phyloP scores from a whole-genome alignment of 2,113 vertebrate genomes.

The Coptodon rendalli region DNA sequence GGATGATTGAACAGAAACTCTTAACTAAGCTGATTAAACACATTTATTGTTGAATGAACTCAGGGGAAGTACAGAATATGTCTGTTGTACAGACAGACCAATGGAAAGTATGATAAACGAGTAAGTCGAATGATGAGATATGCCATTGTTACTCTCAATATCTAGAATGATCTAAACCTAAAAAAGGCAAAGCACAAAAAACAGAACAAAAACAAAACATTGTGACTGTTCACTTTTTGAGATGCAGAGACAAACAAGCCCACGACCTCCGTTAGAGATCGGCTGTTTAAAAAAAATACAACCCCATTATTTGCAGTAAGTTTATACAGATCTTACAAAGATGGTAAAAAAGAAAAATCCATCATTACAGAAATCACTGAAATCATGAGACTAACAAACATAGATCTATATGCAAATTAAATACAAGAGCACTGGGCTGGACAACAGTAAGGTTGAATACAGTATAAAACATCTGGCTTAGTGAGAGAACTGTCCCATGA shows the following conservation, averaged over 20 bases:
- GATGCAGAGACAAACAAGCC: slow-evolving; percentile 7
- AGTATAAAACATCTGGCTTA: not conserved
- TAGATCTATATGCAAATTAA: not conserved
- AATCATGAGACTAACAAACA: not conserved
- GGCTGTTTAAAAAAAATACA: not conserved
- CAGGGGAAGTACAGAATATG: slow-evolving; percentile 13
- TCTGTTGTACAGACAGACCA: slow-evolving; percentile 42
- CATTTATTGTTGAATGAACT: slow-evolving; percentile 68
- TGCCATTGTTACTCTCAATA: slow-evolving; percentile 15
- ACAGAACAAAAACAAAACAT: slow-evolving; percentile 18
- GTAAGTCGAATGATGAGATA: slow-evolving; percentile 15
- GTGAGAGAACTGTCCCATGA: not conserved
- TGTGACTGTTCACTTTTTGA: slow-evolving; percentile 9
- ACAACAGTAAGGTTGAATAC: not conserved
- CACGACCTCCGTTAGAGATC: slow-evolving; percentile 1
- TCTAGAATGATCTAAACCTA: slow-evolving; percentile 9
- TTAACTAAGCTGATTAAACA: slow-evolving; percentile 44
- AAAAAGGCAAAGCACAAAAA: slow-evolving; percentile 1
- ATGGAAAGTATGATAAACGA: slow-evolving; percentile 20
- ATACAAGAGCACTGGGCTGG: not conserved
- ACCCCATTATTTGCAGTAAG: slow-evolving; percentile 20
- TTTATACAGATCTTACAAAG: not conserved
- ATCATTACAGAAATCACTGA: not conserved
- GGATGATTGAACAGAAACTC: not conserved
- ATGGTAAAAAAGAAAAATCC: not conserved